These are phyloP conservation scores for Gortyna flavago DNA, from an alignment of 2,888 invertebrate species.

Conservation along the genomic window DNA sequence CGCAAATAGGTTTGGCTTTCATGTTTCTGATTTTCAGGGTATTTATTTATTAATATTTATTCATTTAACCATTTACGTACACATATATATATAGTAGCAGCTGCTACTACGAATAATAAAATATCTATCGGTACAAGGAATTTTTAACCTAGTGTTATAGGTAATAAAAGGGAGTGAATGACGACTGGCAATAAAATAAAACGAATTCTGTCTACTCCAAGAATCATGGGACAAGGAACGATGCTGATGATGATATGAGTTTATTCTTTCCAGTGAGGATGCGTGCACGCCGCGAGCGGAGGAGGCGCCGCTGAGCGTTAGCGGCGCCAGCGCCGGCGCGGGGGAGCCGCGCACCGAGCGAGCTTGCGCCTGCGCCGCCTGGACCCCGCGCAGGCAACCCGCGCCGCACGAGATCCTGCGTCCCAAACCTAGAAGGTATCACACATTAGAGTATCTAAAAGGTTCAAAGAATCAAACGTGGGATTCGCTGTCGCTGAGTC, in stretches of 20 bases:
- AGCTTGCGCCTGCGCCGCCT: conserved; percentile 86
- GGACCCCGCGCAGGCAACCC: conserved; percentile 84
- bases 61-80: not conserved
- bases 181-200: not conserved
- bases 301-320: conserved; percentile 78
- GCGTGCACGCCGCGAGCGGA: conserved; percentile 85
- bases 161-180: not conserved
- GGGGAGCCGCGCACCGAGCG: conserved; percentile 74
- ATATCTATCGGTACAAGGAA: not conserved
- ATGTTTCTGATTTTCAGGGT: not conserved
- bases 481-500: not conserved
- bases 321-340: conserved; percentile 62
- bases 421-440: conserved; percentile 95
- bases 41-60: not conserved
- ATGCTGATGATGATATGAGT: not conserved
- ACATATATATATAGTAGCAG: not conserved
- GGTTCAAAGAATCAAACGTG: not conserved
- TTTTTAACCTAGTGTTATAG: not conserved
- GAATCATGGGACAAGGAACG: not conserved
- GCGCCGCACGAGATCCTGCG: conserved; percentile 96
- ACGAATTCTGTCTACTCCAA: not conserved
- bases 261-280: conserved; percentile 83
- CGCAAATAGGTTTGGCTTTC: no score
- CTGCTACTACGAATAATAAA: not conserved
- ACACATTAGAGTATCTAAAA: not conserved